Percentiles rank a stretch among this genome's conserved stretches.
phyloP scores from a whole-genome alignment of 2,888 invertebrate genomes.

The Malacosoma neustria region DNA sequence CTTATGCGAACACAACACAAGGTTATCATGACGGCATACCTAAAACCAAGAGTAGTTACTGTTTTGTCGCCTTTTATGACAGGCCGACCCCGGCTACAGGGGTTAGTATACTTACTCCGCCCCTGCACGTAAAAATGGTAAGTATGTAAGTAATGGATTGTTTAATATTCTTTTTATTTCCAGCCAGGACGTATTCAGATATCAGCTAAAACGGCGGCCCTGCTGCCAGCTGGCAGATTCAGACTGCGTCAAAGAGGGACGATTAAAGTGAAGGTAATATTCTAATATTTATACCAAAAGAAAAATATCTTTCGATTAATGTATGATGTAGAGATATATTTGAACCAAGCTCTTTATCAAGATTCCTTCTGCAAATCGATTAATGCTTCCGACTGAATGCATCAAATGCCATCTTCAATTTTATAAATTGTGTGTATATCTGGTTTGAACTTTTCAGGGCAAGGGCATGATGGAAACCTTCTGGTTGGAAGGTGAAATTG shows the following conservation, averaged over 20 bases:
- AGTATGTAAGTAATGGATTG: background rate
- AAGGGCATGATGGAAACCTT: slow-evolving; percentile 93
- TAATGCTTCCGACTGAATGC: background rate
- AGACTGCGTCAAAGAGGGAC: slow-evolving; percentile 81
- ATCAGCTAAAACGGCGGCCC: slow-evolving; percentile 80
- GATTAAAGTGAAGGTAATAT: slow-evolving; percentile 83
- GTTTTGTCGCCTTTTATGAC: too few species aligned
- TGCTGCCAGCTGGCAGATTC: slow-evolving; percentile 79
- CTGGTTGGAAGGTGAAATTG: slow-evolving; percentile 80
- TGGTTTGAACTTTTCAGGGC: slow-evolving; percentile 70
- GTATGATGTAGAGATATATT: background rate
- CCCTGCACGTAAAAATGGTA: too few species aligned
- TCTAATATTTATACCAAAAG: too few species aligned
- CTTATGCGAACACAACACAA: too few species aligned
- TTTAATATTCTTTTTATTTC: slow-evolving; percentile 9
- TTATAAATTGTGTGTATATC: too few species aligned
- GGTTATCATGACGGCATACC: too few species aligned
- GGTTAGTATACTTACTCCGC: too few species aligned
- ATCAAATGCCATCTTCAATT: background rate
- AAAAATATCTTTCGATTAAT: too few species aligned
- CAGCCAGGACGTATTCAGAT: slow-evolving; percentile 79
- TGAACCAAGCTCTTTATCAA: too few species aligned
- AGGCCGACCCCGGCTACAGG: too few species aligned
- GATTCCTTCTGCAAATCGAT: too few species aligned
- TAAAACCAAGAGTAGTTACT: too few species aligned